Percentiles rank a stretch among this genome's conserved stretches.
phyloP scores from a whole-genome alignment of 2,888 invertebrate species.

The Cantharis nigra region DNA sequence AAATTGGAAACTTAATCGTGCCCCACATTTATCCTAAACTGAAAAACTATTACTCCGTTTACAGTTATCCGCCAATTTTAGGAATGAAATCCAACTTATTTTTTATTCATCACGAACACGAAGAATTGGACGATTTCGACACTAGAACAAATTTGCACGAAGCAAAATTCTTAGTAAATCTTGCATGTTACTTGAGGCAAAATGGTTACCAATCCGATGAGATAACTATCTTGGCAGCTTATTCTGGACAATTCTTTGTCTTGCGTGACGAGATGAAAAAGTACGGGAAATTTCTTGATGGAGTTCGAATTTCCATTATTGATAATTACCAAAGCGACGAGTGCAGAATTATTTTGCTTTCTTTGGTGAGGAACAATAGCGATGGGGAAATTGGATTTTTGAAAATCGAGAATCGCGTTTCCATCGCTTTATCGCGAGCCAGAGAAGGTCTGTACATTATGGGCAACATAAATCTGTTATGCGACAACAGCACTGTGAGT shows the following conservation, averaged over 20 bases:
- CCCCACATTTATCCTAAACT: constrained; percentile 71
- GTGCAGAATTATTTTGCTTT: constrained; percentile 75
- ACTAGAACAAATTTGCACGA: constrained; percentile 69
- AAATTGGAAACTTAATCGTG: constrained; percentile 64
- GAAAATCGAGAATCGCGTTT: constrained; percentile 67
- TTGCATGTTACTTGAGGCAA: constrained; percentile 65
- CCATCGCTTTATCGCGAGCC: constrained; percentile 59
- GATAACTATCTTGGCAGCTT: constrained; percentile 75
- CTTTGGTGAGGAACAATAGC: constrained; percentile 77
- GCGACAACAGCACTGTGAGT: constrained; percentile 55
- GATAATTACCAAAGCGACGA: constrained; percentile 85
- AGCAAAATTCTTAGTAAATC: constrained; percentile 64
- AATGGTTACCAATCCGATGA: constrained; percentile 65
- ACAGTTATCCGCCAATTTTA: constrained; percentile 59
- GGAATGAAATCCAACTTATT: constrained; percentile 69
- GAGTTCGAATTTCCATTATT: constrained; percentile 68
- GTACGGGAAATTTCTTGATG: constrained; percentile 46
- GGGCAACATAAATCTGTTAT: constrained; percentile 69
- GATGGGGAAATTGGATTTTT: constrained; percentile 73
- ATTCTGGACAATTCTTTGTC: constrained; percentile 70
- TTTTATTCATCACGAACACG: constrained; percentile 67
- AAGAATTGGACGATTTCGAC: constrained; percentile 62
- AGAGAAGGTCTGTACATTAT: constrained; percentile 72
- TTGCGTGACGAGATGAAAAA: constrained; percentile 57
- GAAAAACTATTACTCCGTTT: constrained; percentile 64